Percentiles rank a stretch among this genome's conserved stretches.
phyloP scores from a whole-genome alignment of 2,888 invertebrate species.

The Diarsia rubi region DNA sequence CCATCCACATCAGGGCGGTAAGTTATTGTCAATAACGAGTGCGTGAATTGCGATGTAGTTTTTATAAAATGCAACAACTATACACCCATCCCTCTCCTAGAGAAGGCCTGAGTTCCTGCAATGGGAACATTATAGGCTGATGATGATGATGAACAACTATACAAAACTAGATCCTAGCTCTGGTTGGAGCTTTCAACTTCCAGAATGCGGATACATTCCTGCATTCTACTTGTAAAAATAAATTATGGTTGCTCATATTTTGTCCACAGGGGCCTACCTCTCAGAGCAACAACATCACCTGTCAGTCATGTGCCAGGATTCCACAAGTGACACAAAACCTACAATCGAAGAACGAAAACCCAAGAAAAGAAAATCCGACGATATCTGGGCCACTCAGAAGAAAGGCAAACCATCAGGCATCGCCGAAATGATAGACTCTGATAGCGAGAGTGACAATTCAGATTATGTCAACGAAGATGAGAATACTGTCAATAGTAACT shows the following conservation, averaged over 20 bases:
- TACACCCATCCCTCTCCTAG: too few species aligned
- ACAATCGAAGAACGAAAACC: constrained; percentile 86
- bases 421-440: constrained; percentile 92
- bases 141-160: too few species aligned
- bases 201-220: not conserved
- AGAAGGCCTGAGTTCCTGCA: too few species aligned
- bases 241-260: not conserved
- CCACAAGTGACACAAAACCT: constrained; percentile 75
- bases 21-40: not conserved
- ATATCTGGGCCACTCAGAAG: constrained; percentile 91
- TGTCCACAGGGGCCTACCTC: constrained; percentile 82
- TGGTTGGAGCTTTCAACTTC: not conserved
- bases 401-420: constrained; percentile 91
- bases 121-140: too few species aligned
- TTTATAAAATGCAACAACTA: too few species aligned
- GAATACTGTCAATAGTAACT: constrained; percentile 86
- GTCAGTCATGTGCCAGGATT: constrained; percentile 85
- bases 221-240: not conserved
- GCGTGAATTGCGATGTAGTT: not conserved
- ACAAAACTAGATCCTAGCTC: not conserved
- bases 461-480: constrained; percentile 88
- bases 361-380: constrained; percentile 92
- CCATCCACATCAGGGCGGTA: constrained; percentile 85
- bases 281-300: constrained; percentile 88
- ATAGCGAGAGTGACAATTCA: constrained; percentile 89